Evolutionary conservation across 1,140 invertebrate genomes (phyloP), one percentile per base, ranked within the genome.

Genomic region (Calephelis virginiensis): DNA sequence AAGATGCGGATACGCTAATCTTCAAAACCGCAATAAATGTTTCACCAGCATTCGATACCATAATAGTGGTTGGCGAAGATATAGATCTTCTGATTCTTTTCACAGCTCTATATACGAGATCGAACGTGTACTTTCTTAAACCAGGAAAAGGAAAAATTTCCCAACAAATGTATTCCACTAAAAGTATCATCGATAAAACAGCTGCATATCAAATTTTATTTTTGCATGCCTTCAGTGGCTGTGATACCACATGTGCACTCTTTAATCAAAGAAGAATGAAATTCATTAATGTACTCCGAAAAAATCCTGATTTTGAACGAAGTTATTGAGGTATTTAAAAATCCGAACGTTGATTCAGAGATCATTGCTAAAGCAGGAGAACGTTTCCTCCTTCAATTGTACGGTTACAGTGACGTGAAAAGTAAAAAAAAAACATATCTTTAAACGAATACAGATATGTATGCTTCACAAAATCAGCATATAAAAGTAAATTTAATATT

Each of bases 251-350:
- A 46, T 45, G 38, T n/a, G 38, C 60, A 45, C 60, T 61, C n/a
- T 61, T 61, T 45, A 61, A 61, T 45, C 38, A 28, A 28, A 28
- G n/a, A n/a, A n/a, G n/a, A n/a, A n/a, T n/a, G n/a, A n/a, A n/a
- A n/a, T n/a, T n/a, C n/a, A n/a, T n/a, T n/a, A n/a, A n/a, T n/a
- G n/a, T n/a, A n/a, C n/a, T n/a, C n/a, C n/a, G n/a, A n/a, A n/a
- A n/a, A n/a, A n/a, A n/a, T n/a, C n/a, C n/a, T n/a, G n/a, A n/a
- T n/a, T 59, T 59, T 59, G 56, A 59, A 8, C 10, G 56, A 59
- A 17, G 17, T 59, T 59, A 59, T 17, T 59, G 56, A 59, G 14
- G 56, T 59, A 37, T 59, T 59, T 59, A 59, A 59, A 59, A 59
- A 59, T 17, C 56, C n/a, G n/a, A n/a, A n/a, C n/a, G n/a, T n/a